Conservation (phyloP, 2,888 invertebrate genomes). For the Idaea dimidiata region DNA sequence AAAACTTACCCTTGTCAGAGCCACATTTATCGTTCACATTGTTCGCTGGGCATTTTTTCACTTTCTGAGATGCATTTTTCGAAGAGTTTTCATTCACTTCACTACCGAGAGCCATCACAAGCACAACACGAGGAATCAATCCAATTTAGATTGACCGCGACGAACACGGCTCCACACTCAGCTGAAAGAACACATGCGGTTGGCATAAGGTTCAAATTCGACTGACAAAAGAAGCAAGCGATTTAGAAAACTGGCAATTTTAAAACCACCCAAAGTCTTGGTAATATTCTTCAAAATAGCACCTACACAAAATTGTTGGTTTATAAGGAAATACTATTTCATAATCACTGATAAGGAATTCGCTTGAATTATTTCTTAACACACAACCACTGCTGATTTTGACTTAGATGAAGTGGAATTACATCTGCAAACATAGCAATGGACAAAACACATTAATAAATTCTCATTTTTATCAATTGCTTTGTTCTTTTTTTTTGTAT, state of each 20-base stretch:
- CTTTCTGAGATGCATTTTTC: conserved; percentile 72
- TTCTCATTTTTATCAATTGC: conserved; percentile 11
- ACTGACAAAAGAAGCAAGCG: conserved; percentile 46
- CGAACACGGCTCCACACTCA: conserved; percentile 74
- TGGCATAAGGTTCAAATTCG: conserved; percentile 73
- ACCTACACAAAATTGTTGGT: conserved; percentile 25
- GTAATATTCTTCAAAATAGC: conserved; percentile 10
- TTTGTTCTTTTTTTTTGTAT: background rate
- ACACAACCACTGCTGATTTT: conserved; percentile 13
- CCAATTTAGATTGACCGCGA: conserved; percentile 74
- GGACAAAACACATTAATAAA: conserved; percentile 6
- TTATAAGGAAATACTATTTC: conserved; percentile 25
- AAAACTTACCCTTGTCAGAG: conserved; percentile 71
- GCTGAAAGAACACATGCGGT: conserved; percentile 79
- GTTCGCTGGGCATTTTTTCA: conserved; percentile 73
- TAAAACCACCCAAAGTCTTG: conserved; percentile 22
- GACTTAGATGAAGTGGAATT: background rate
- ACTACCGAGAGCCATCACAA: conserved; percentile 82
- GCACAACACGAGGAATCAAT: conserved; percentile 80
- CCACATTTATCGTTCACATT: conserved; percentile 67
- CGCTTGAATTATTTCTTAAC: background rate
- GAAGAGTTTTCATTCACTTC: conserved; percentile 79
- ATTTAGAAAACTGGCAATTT: conserved; percentile 33
- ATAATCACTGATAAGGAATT: background rate
- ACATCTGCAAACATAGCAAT: conserved; percentile 10